Conservation (phyloP, 2,797 vertebrate genomes). For the Thamnophis elegans region DNA sequence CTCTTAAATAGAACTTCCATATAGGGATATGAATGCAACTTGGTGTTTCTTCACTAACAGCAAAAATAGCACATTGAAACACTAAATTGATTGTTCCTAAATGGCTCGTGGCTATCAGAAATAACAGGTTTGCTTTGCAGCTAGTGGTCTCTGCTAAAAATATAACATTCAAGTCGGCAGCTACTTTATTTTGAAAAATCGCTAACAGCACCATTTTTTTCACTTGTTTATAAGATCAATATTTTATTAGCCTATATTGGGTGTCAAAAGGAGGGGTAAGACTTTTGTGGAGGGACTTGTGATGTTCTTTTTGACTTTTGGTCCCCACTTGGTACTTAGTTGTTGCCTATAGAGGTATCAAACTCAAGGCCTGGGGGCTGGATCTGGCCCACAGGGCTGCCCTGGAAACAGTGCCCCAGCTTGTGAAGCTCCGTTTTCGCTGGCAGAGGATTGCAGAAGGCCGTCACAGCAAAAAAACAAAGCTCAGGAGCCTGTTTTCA, state of each 20-base stretch:
- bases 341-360: not conserved
- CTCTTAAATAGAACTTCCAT: not conserved
- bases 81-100: constrained; percentile 51
- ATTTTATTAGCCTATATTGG: not conserved
- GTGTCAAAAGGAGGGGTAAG: not conserved
- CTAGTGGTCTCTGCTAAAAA: constrained; percentile 9
- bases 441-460: too few relatives aligned
- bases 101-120: constrained; percentile 41
- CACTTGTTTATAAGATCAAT: not conserved
- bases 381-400: too few relatives aligned
- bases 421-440: too few relatives aligned
- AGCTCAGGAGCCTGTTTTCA: too few relatives aligned
- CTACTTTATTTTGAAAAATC: not conserved
- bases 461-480: too few relatives aligned
- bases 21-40: constrained; percentile 52
- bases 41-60: constrained; percentile 50
- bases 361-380: too few relatives aligned
- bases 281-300: not conserved
- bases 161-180: constrained; percentile 18
- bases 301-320: not conserved
- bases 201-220: not conserved
- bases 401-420: too few relatives aligned
- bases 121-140: constrained; percentile 32
- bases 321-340: not conserved
- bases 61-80: constrained; percentile 45